Evolutionary conservation across 2,888 invertebrate species (phyloP), one percentile per base, ranked within the genome.

Genomic region (Prenolepis imparis): DNA sequence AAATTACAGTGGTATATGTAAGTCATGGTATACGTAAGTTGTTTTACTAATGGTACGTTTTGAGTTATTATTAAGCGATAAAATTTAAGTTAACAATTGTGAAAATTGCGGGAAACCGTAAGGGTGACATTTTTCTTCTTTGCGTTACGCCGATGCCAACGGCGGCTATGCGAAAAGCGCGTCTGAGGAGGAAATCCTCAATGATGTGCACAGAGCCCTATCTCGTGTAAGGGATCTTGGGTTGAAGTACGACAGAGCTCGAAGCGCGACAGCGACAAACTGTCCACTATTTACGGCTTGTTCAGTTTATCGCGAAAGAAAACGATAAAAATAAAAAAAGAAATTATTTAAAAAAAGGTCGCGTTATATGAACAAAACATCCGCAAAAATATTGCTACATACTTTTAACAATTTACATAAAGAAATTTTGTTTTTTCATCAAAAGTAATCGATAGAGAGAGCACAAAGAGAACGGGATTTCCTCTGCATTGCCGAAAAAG

Each of bases 181-280:
- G 52, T 85, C 80, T 61, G 41, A 41, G 48, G 52, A 52, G 59
- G 73, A 88, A 87, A 90, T 88, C 88, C 89, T 77, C 86, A 82
- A 82, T 85, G 85, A 87, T 81, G 82, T 87, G 84, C 82, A 77
- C 70, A 78, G 74, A 86, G 86, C 80, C 75, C 73, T 82, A 77
- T 84, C 83, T 75, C 82, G 68, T 84, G 86, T 83, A 81, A 82
- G 74, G 83, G 85, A 86, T 84, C 84, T 83, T 15, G 73, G 39
- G 48, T 64, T 78, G 78, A 83, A 74, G 83, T 81, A 83, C 84
- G 85, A 80, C 77, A 39, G 66, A 83, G 81, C 85, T 84, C 81
- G 67, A 73, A 74, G 67, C 83, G 85, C 83, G 87, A 86, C 89
- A 89, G 83, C 83, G 84, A 87, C 86, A 89, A 88, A 89, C 87